A percentile compares a stretch with the other conserved stretches of the same genome.
Conservation (phyloP, 92 coral and sea anemone genomes). For the Phenganax subtilis region DNA sequence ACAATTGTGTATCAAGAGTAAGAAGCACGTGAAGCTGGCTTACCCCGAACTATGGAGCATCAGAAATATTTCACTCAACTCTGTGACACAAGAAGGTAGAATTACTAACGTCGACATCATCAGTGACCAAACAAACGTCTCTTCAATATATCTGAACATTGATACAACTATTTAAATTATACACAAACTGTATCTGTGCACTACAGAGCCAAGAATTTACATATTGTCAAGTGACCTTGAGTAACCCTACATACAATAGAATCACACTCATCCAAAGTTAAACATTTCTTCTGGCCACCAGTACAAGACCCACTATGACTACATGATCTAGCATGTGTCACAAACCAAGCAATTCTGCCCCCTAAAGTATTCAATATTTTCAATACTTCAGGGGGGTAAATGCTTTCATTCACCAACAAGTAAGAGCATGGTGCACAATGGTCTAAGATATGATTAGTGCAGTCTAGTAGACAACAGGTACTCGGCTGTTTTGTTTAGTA, state of each 20-base stretch:
- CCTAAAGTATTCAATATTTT: neutral
- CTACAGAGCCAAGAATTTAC: neutral
- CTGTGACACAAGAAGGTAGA: conserved; percentile 69
- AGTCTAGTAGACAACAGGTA: no score
- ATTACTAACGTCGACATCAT: conserved; percentile 64
- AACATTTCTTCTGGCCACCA: no score
- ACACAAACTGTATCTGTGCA: neutral
- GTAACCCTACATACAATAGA: no score
- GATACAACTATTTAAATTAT: neutral
- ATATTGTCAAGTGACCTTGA: no score
- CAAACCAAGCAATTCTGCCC: neutral
- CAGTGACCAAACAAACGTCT: conserved; percentile 74
- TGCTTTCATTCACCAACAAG: no score
- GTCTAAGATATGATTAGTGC: no score
- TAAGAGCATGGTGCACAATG: no score
- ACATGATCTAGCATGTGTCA: no score
- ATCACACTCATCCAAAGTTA: no score
- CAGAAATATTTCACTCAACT: conserved; percentile 53
- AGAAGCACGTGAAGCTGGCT: neutral
- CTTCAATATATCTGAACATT: conserved; percentile 69
- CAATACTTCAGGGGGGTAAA: no score
- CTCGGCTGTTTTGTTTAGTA: no score
- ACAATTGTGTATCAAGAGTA: neutral
- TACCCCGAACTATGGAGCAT: conserved; percentile 67
- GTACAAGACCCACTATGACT: no score